Evolutionary conservation across 2,113 vertebrate species (phyloP), one percentile per base, ranked within the genome.

Genomic region (Panurus biarmicus): DNA sequence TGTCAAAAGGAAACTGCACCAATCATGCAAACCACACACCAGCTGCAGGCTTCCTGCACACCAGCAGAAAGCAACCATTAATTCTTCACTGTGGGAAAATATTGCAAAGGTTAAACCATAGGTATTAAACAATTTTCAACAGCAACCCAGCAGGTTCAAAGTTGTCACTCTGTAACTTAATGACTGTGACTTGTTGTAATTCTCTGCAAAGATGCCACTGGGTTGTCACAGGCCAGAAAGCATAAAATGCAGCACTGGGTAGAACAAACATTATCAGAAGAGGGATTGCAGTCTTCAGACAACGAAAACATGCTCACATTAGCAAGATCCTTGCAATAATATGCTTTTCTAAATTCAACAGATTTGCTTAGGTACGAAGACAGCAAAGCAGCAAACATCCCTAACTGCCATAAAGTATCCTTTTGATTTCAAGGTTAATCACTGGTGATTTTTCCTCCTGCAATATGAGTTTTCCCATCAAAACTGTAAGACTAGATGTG

Each of bases 91-190:
- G 72, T 33, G 40, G 93, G 82, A 80, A 66, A 62, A 53, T 28
- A 87, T 2, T 95, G 45, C 82, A 93, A 84, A 96, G 60, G 72
- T 85, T 93, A 77, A 96, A 95, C 65, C 47, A 64, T 9, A 87
- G 89, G 58, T 81, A 87, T 87, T 42, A 85, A 92, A 88, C 50
- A 66, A 38, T 38, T 93, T 88, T 73, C 89, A 93, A 4, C 0
- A 75, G 82, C 58, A 94, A 93, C 51, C 29, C 92, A 88, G 72
- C 93, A 94, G 85, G 78, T 54, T 85, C 25, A 5, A 88, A 86
- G 45, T 29, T 87, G 47, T 74, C 61, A 36, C 54, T 31, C 47
- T 54, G 62, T 11, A 88, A 89, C 18, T 18, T 16, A 38, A 85
- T 1, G 5, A 56, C 2, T 36, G 54, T 8, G 79, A 79, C 50